phyloP scores from a whole-genome alignment of 2,888 invertebrate species.

The Chloromyia formosa region DNA sequence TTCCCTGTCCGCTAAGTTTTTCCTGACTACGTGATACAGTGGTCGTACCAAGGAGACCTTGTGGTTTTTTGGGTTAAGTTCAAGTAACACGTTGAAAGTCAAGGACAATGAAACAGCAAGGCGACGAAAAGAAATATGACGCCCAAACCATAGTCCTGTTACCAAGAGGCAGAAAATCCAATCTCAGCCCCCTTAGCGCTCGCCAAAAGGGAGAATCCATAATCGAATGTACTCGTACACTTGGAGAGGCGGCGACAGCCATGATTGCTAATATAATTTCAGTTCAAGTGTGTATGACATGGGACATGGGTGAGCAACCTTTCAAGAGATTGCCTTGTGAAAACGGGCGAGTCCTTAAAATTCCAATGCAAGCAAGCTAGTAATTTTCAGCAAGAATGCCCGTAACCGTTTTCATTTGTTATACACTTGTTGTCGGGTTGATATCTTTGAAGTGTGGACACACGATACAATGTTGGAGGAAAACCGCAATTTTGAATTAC shows the following conservation, averaged over 20 bases:
- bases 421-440: background rate
- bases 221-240: background rate
- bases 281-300: background rate
- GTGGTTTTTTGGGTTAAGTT: slow-evolving; percentile 16
- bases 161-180: background rate
- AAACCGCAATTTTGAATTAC: slow-evolving; percentile 8
- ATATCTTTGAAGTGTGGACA: slow-evolving; percentile 1
- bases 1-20: background rate
- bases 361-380: background rate
- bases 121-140: background rate
- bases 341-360: background rate
- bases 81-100: slow-evolving; percentile 10
- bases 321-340: background rate
- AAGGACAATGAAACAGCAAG: slow-evolving; percentile 6
- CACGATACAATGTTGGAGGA: background rate
- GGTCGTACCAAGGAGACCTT: background rate
- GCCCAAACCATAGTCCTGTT: background rate
- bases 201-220: background rate
- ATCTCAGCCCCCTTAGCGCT: background rate
- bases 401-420: background rate
- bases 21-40: background rate
- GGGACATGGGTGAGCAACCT: background rate
- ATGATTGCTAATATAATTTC: slow-evolving; percentile 8
- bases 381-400: background rate
- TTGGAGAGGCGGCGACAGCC: too few species aligned